Evolutionary conservation across 64 coral and sea anemone genomes (phyloP).

Genomic region (Anthopleura sola): DNA sequence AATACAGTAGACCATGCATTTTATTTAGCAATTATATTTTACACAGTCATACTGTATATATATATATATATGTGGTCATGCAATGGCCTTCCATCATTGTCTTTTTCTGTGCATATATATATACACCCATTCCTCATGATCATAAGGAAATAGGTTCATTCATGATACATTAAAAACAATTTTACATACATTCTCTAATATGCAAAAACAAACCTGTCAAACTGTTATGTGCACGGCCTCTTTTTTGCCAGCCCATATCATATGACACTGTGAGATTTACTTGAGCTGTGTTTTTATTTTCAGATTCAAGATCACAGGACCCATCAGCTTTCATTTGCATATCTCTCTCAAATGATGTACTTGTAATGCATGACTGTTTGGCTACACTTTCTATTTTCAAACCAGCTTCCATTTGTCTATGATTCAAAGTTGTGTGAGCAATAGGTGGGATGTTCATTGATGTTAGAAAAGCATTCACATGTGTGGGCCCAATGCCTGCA

Average conservation of each 20-base stretch:
- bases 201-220: slow-evolving; percentile 21
- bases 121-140: too few species aligned
- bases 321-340: neutral
- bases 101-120: too few species aligned
- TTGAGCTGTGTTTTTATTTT: neutral
- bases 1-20: too few species aligned
- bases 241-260: slow-evolving; percentile 37
- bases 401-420: slow-evolving; percentile 13
- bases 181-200: neutral
- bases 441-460: slow-evolving; percentile 42
- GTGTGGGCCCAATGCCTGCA: slow-evolving; percentile 43
- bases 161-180: neutral
- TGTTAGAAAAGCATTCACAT: slow-evolving; percentile 38
- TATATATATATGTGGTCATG: too few species aligned
- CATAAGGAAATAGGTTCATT: too few species aligned
- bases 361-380: slow-evolving; percentile 16
- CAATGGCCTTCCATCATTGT: too few species aligned
- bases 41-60: too few species aligned
- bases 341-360: neutral
- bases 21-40: too few species aligned
- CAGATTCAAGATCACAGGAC: neutral
- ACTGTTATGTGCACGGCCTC: slow-evolving; percentile 22
- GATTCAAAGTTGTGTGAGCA: slow-evolving; percentile 9
- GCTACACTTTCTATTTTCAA: slow-evolving; percentile 19
- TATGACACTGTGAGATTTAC: slow-evolving; percentile 10